Evolutionary conservation across 2,797 vertebrate species (phyloP), one percentile per base, ranked within the genome.

Genomic region (Erpetoichthys calabaricus): DNA sequence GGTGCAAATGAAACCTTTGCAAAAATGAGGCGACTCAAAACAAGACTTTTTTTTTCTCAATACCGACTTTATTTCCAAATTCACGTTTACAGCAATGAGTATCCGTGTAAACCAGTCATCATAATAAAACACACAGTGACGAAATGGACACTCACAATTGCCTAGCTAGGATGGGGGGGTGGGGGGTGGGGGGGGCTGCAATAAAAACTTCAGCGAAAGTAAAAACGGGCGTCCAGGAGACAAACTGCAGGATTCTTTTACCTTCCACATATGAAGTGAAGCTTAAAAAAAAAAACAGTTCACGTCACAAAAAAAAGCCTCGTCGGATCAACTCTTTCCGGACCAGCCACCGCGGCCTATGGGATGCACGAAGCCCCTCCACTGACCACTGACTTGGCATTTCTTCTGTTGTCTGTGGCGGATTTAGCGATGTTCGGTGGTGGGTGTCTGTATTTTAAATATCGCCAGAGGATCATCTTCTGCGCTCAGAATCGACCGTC

Each of bases 21-120:
- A 25, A 25, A 25, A 25, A 25, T 25, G 25, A 25, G 25, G 25
- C 25, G 25, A 25, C 25, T 25, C 25, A 25, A 1, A 25, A 25
- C 25, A 25, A 25, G 25, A 2, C 25, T 25, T 25, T 25, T 25
- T 25, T 25, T 25, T 25, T 25, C 25, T 25, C 25, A 71, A 75
- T 87, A 90, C 83, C 75, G 85, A 82, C 76, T 97, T 97, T 98
- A 95, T 96, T 98, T 91, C 88, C 91, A 94, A 97, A 96, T 90
- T 86, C 90, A 97, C 92, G 89, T 88, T 85, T 88, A 97, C 91
- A 93, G 88, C 84, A 89, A 91, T 87, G 78, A 81, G 79, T 80
- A 79, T 90, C 83, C 75, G 76, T 86, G 90, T 89, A 86, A 91
- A 91, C 87, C 84, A 86, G 87, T 89, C 88, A 92, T 80, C 80